phyloP scores from a whole-genome alignment of 1,140 invertebrate species.

The Papilio xuthus region DNA sequence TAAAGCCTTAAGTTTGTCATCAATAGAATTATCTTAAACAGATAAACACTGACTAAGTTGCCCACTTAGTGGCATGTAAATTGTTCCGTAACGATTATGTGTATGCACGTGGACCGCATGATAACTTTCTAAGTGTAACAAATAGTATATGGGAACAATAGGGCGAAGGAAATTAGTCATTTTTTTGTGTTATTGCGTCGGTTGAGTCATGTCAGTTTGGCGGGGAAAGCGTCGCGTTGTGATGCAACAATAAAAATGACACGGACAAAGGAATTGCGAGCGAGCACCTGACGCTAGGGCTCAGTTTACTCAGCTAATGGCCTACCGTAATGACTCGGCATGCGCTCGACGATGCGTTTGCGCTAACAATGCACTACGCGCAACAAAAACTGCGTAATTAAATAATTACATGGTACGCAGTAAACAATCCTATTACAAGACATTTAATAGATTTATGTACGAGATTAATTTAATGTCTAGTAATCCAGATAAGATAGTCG shows the following conservation, averaged over 20 bases:
- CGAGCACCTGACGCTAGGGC: conserved; percentile 49
- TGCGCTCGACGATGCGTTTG: neutral
- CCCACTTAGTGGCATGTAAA: conserved; percentile 31
- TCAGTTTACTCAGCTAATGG: conserved; percentile 45
- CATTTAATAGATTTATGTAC: conserved; percentile 22
- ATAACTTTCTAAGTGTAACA: conserved; percentile 47
- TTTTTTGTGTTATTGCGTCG: conserved; percentile 53
- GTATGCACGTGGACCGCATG: conserved; percentile 36
- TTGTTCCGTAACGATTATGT: conserved; percentile 31
- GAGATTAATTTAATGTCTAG: conserved; percentile 8
- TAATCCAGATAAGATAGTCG: conserved; percentile 13
- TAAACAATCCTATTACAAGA: conserved; percentile 5
- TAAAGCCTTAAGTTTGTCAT: conserved; percentile 4
- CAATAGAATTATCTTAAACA: conserved; percentile 25
- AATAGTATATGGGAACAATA: conserved; percentile 44
- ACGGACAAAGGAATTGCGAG: conserved; percentile 74
- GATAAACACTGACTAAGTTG: conserved; percentile 19
- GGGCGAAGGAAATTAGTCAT: conserved; percentile 51
- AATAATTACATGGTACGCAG: conserved; percentile 13
- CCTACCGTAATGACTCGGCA: conserved; percentile 19
- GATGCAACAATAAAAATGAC: conserved; percentile 77
- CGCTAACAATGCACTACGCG: neutral
- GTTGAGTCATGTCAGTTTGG: conserved; percentile 65
- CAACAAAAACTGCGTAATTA: conserved; percentile 30
- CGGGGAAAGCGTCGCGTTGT: conserved; percentile 71